Conservation (phyloP, 2,113 vertebrate genomes). For the Indri indri region DNA sequence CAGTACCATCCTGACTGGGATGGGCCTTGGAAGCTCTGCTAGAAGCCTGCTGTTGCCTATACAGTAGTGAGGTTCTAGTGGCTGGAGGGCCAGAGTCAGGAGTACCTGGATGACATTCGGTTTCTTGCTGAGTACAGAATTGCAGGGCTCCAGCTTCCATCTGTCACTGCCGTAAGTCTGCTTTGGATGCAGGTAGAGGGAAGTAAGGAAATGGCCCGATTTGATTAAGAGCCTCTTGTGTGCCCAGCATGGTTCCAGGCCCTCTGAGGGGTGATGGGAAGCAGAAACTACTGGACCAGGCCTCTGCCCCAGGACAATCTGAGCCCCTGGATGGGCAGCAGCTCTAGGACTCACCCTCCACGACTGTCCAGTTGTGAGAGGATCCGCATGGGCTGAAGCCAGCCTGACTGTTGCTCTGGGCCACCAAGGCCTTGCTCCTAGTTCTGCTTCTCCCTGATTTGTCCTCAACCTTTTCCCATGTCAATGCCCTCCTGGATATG, state of each 20-base stretch:
- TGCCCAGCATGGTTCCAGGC: background rate
- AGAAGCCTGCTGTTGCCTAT: background rate
- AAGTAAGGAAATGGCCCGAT: background rate
- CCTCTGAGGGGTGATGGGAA: background rate
- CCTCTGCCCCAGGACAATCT: background rate
- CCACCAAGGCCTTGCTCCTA: background rate
- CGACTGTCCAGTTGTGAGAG: background rate
- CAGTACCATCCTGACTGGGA: accelerated
- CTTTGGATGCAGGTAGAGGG: background rate
- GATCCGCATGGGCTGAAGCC: background rate
- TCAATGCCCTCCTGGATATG: background rate
- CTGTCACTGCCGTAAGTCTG: background rate
- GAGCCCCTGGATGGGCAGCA: background rate
- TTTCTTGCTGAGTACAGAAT: background rate
- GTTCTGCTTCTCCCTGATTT: background rate
- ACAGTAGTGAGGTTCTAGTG: background rate
- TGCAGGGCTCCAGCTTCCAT: background rate
- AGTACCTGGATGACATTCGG: background rate
- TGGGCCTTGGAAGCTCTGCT: background rate
- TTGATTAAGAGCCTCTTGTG: background rate
- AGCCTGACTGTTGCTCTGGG: background rate
- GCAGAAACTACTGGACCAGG: background rate
- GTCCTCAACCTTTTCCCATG: background rate
- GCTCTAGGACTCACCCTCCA: too few relatives aligned
- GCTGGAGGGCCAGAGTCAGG: background rate